Base-by-base conservation (phyloP, 2,888 invertebrate genomes). In the Heliconius hortense region DNA sequence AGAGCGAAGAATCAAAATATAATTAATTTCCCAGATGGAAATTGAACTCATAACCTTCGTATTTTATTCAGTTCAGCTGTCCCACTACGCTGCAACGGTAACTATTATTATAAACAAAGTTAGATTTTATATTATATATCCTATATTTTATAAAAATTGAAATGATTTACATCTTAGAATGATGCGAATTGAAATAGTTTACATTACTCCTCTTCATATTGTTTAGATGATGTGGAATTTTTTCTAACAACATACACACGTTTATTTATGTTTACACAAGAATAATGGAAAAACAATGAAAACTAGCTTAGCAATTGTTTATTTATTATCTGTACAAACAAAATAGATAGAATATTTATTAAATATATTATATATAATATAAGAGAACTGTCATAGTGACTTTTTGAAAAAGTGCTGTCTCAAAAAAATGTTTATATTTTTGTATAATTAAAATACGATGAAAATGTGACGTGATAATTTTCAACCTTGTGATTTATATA, bases 221-320 rank as follows among this genome's bases (percentile, higher is more conserved):
- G 88, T 88, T 88, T 88, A 86, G 86, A 84, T 82, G 78, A 26
- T 53, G 24, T 67, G 88, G 87, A 84, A 89, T 88, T 87, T 82
- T 80, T 82, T 86, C 86, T 87, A 87, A 88, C 85, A 84, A 82
- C 79, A 79, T 76, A 75, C 72, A 64, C 73, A 78, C 83, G 82
- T 82, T 85, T 88, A 88, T 89, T 86, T 88, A 87, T 87, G 87
- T 87, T 87, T 87, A 87, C 84, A 82, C 80, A 82, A 81, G 82
- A 84, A 84, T 82, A 82, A 79, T 72, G 80, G 84, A 88, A 64
- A 86, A 87, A 86, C 87, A 87, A 88, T 88, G 81, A 83, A 81
- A 81, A 79, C 78, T 78, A 78, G 79, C 75, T 77, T 78, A 79
- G 76, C 77, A 75, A 78, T 77, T 82, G 80, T 82, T 82, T 81